Evolutionary conservation across 2,797 vertebrate genomes (phyloP).

Genomic region (Xerus rutilus): DNA sequence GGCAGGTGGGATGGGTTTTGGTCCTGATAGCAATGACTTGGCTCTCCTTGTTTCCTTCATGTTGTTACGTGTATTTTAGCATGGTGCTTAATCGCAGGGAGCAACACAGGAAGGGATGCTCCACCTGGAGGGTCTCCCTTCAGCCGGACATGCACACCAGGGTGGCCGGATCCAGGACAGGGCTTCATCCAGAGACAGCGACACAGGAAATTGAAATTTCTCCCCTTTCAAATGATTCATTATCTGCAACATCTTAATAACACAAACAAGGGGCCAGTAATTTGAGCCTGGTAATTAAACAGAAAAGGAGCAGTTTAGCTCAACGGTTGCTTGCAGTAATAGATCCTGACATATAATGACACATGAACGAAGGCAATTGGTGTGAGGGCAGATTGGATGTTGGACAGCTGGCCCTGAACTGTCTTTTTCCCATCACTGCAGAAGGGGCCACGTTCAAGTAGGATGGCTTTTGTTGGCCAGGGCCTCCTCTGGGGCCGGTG

Average conservation of each 20-base stretch:
- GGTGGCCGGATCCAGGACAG: slow-evolving; percentile 51
- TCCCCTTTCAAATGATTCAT: slow-evolving; percentile 55
- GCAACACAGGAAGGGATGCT: background rate
- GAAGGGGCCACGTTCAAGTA: accelerated
- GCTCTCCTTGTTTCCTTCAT: background rate
- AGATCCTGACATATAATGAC: background rate
- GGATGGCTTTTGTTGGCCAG: background rate
- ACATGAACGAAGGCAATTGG: background rate
- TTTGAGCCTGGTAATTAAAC: slow-evolving; percentile 74
- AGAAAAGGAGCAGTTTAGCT: slow-evolving; percentile 68
- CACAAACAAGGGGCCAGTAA: slow-evolving; percentile 61
- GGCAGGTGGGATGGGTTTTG: background rate
- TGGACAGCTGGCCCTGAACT: background rate
- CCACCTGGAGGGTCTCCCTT: background rate
- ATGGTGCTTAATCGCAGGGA: background rate
- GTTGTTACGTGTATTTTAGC: background rate
- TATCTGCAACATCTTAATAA: slow-evolving; percentile 72
- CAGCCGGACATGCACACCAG: background rate
- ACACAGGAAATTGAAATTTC: slow-evolving; percentile 82
- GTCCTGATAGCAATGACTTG: too few species aligned
- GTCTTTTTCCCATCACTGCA: accelerated
- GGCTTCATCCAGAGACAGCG: slow-evolving; percentile 68
- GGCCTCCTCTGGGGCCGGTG: background rate
- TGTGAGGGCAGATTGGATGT: accelerated
- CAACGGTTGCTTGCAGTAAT: background rate